Evolutionary conservation across 1,140 invertebrate genomes (phyloP), one percentile per base, ranked within the genome.

Genomic region (Drosophila parabipectinata): DNA sequence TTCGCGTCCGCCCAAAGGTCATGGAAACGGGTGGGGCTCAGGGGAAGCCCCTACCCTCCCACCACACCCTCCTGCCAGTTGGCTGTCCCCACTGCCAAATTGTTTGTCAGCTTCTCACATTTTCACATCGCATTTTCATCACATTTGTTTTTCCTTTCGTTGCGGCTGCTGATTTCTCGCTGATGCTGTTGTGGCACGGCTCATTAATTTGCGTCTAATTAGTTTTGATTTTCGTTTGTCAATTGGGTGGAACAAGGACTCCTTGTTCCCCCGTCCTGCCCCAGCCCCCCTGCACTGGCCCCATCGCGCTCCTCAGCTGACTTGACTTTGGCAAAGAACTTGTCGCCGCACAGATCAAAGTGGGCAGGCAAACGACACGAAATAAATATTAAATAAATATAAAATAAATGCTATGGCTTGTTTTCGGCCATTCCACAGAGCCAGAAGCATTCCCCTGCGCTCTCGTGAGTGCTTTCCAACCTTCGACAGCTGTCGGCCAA

Each of bases 261-360:
- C 51, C 26, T 37, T 47, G 21, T 39, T 39, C 52, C 39, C 28
- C 9, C 9, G 4, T n/a, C 39, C 15, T 0, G 15, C n/a, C 63
- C 18, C 24, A 6, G 26, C 30, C 14, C 10, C 14, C 14, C 28
- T 6, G 14, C 41, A 18, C 51, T 14, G 6, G 1, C 15, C 24
- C 28, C 24, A 32, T n/a, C 52, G 72, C 24, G 75, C 52, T 50
- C 18, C 53, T 59, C 55, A 64, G 78, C 87, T 80, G 87, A 88
- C 87, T 63, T 68, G 88, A 80, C 87, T 90, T 90, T 90, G 87
- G 82, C 87, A 75, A 75, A 90, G 87, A 90, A 90, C 87, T 90
- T 90, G 87, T 60, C 55, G 69, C 62, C 52, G 53, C 74, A 51
- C 37, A 87, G 82, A 85, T 85, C 82, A 85, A 85, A 85, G 82